phyloP scores from a whole-genome alignment of 2,797 vertebrate species.

The Arnoldichthys spilopterus region DNA sequence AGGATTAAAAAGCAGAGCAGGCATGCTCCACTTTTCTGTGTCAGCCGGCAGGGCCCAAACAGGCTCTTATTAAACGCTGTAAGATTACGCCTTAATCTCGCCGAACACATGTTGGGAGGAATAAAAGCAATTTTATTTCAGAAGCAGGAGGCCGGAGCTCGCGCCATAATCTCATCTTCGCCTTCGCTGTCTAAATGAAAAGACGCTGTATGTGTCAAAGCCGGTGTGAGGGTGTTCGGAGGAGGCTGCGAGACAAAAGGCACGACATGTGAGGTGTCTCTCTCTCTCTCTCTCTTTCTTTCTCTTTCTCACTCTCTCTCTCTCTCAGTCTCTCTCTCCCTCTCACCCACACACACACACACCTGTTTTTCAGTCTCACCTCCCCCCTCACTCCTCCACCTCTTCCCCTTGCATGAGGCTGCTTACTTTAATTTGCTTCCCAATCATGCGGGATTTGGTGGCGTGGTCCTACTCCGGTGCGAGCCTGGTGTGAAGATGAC shows the following conservation, averaged over 20 bases:
- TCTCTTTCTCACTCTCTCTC: constrained; percentile 12
- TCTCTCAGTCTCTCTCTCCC: constrained; percentile 4
- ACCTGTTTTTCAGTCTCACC: constrained; percentile 61
- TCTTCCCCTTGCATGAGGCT: constrained; percentile 58
- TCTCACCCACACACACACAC: constrained; percentile 53
- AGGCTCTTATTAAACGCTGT: constrained; percentile 78
- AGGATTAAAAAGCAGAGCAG: constrained; percentile 79
- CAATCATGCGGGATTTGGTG: constrained; percentile 75
- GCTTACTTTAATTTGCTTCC: constrained; percentile 75
- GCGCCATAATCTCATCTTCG: constrained; percentile 77
- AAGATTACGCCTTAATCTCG: constrained; percentile 90
- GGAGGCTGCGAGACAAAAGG: constrained; percentile 63
- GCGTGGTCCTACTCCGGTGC: constrained; percentile 73
- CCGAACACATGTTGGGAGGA: constrained; percentile 90
- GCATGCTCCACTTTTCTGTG: constrained; percentile 75
- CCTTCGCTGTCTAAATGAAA: constrained; percentile 72
- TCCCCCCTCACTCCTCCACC: constrained; percentile 43
- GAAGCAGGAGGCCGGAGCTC: constrained; percentile 82
- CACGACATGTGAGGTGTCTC: constrained; percentile 60
- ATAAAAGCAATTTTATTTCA: constrained; percentile 93
- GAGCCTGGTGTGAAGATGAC: constrained; percentile 82
- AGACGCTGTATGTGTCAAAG: constrained; percentile 65
- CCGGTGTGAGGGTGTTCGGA: constrained; percentile 62
- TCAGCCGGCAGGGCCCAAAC: constrained; percentile 79
- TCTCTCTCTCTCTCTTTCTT: constrained; percentile 35